Evolutionary conservation across 2,888 invertebrate species (phyloP).

Genomic region (Drosophila fungiperda): DNA sequence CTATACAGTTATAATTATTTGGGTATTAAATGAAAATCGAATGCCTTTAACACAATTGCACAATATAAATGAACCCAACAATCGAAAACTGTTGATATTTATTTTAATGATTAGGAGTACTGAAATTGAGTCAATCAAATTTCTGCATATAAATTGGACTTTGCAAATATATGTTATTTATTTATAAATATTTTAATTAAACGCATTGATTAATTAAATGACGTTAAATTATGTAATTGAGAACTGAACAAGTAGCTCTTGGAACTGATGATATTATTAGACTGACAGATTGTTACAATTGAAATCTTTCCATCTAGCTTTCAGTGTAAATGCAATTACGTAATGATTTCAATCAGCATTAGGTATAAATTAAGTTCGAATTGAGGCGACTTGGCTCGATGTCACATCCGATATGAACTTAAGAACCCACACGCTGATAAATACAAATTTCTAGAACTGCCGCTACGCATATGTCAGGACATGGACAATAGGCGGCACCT

Average conservation of each 20-base stretch:
- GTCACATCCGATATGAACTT: slow-evolving; percentile 13
- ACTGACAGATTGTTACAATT: not conserved
- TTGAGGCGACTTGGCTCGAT: slow-evolving; percentile 4
- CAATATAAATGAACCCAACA: not conserved
- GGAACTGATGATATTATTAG: not conserved
- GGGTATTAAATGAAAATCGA: not conserved
- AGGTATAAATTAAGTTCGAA: slow-evolving; percentile 23
- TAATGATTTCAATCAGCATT: slow-evolving; percentile 60
- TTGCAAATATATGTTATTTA: not conserved
- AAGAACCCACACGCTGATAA: slow-evolving; percentile 28
- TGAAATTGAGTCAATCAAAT: not conserved
- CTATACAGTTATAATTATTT: not conserved
- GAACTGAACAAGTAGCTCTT: not conserved
- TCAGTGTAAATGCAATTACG: slow-evolving; percentile 39
- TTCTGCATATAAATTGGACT: not conserved
- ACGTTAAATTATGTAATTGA: not conserved
- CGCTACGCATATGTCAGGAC: slow-evolving; percentile 44
- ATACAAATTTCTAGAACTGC: slow-evolving; percentile 29
- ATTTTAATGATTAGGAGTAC: not conserved
- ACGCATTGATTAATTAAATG: not conserved
- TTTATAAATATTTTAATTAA: not conserved
- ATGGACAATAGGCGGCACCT: slow-evolving; percentile 56
- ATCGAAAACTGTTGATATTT: not conserved
- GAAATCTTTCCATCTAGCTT: slow-evolving; percentile 10
- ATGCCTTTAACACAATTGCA: not conserved